Conservation (phyloP, 2,113 vertebrate genomes). For the Larimichthys crocea region DNA sequence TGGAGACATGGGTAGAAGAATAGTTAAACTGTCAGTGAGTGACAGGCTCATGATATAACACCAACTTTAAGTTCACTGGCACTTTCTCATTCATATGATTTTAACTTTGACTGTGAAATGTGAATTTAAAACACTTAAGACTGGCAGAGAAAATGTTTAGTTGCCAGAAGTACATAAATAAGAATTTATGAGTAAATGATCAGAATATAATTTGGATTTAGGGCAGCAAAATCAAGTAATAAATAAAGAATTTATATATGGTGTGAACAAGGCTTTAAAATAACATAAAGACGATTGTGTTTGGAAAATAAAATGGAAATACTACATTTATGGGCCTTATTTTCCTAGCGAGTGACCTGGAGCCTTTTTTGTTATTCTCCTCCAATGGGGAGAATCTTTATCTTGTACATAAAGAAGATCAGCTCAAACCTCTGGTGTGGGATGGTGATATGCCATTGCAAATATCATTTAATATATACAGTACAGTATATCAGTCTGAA, state of each 20-base stretch:
- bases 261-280: background rate
- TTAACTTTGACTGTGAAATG: constrained; percentile 7
- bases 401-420: background rate
- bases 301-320: background rate
- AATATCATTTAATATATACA: constrained; percentile 24
- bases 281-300: background rate
- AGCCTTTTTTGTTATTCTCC: no score
- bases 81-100: constrained; percentile 20
- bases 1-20: constrained; percentile 37
- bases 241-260: background rate
- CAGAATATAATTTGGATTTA: no score
- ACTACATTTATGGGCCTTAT: background rate
- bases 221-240: background rate
- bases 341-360: no score
- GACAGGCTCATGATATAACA: constrained; percentile 48
- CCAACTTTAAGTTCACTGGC: constrained; percentile 23
- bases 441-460: background rate
- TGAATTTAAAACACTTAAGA: constrained; percentile 7
- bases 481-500: background rate
- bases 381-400: no score
- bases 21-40: constrained; percentile 61
- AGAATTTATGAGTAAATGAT: background rate
- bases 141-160: background rate
- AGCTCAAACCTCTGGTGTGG: background rate
- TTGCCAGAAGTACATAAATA: background rate